A percentile compares a stretch with the other conserved stretches of the same genome.
Evolutionary conservation across 2,888 invertebrate genomes (phyloP).

Genomic region (Lamellibrachia satsuma): DNA sequence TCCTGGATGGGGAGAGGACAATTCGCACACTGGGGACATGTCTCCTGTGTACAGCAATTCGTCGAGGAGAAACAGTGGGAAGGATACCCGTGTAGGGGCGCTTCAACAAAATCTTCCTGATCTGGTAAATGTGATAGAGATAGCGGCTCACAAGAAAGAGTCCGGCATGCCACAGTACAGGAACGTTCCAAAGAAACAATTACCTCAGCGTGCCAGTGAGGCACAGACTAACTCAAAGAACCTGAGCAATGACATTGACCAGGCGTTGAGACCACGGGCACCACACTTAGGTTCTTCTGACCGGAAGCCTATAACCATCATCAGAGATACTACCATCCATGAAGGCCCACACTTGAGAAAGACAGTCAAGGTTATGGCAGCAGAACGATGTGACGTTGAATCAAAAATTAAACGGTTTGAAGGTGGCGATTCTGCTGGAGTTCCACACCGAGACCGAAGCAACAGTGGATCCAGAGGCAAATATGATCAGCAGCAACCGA

Average conservation of each 20-base stretch:
- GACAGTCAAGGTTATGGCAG: not conserved
- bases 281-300: not conserved
- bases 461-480: not conserved
- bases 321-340: not conserved
- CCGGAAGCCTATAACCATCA: not conserved
- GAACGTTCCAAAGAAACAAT: constrained; percentile 6
- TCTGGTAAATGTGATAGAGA: constrained; percentile 3
- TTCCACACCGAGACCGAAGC: not conserved
- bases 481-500: not conserved
- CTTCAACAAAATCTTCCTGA: constrained; percentile 8
- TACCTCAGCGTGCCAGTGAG: not conserved
- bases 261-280: not conserved
- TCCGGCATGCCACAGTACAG: not conserved
- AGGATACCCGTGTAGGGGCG: not conserved
- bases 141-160: not conserved
- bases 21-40: not conserved
- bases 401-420: not conserved
- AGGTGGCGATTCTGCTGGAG: not conserved
- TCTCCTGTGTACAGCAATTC: not conserved
- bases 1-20: not conserved
- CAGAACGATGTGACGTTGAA: not conserved
- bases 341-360: not conserved
- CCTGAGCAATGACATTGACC: not conserved
- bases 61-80: not conserved
- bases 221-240: not conserved